Percentiles rank a stretch among this genome's conserved stretches.
These are phyloP conservation scores for Callinectes sapidus DNA, from an alignment of 2,888 invertebrate genomes.

Conservation along the genomic window DNA sequence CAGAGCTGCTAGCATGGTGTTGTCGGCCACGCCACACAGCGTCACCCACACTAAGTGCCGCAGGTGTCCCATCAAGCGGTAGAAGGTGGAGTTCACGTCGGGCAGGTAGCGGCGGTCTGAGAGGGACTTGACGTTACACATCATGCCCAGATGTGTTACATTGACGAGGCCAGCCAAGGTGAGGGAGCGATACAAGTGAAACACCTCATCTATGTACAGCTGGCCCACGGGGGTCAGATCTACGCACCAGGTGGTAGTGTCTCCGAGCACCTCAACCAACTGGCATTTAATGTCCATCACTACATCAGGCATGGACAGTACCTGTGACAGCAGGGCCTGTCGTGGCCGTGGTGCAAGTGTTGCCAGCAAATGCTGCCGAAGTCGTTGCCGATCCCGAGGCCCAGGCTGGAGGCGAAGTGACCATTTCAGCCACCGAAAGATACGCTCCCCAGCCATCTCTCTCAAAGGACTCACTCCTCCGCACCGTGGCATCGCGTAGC, in stretches of 20 bases:
- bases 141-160: slow-evolving; percentile 60
- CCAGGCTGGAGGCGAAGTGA: background rate
- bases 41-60: slow-evolving; percentile 62
- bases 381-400: slow-evolving; percentile 41
- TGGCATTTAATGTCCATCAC: slow-evolving; percentile 43
- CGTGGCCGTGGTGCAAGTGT: slow-evolving; percentile 52
- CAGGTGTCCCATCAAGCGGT: slow-evolving; percentile 59
- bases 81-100: slow-evolving; percentile 65
- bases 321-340: slow-evolving; percentile 46
- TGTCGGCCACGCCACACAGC: slow-evolving; percentile 60
- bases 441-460: background rate
- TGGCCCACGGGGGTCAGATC: slow-evolving; percentile 56
- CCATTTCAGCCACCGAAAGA: slow-evolving; percentile 39
- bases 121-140: slow-evolving; percentile 47
- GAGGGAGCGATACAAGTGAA: slow-evolving; percentile 63
- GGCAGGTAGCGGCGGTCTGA: slow-evolving; percentile 53
- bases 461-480: background rate
- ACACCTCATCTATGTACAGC: slow-evolving; percentile 65
- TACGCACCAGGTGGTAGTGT: slow-evolving; percentile 48
- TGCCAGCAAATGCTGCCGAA: slow-evolving; percentile 42
- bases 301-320: slow-evolving; percentile 28
- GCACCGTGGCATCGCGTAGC: slow-evolving; percentile 17
- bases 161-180: slow-evolving; percentile 54
- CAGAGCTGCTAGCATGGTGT: slow-evolving; percentile 48
- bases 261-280: slow-evolving; percentile 65